These are phyloP conservation scores for Onthophagus taurus DNA, from an alignment of 1,140 invertebrate species.

Conservation along the genomic window DNA sequence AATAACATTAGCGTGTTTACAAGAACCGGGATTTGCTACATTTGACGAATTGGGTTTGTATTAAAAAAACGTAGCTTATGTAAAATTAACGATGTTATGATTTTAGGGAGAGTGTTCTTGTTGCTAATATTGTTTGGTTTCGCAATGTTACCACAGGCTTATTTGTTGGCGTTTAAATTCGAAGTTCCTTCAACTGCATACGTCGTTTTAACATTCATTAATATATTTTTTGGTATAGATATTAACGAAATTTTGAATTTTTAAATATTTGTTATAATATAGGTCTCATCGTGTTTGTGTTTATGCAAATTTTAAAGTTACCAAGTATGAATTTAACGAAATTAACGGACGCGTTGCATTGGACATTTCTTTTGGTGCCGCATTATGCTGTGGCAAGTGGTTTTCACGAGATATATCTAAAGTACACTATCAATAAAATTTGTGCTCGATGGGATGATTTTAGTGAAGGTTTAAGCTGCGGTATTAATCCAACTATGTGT, in stretches of 20 bases:
- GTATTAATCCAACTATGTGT: too few relatives aligned
- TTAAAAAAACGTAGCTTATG: not conserved
- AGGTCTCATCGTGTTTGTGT: conserved; percentile 55
- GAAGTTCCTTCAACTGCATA: conserved; percentile 60
- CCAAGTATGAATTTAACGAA: conserved; percentile 46
- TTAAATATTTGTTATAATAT: conserved; percentile 20
- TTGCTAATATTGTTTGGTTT: conserved; percentile 39
- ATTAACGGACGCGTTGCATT: conserved; percentile 50
- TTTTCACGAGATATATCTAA: too few relatives aligned
- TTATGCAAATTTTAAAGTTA: conserved; percentile 54
- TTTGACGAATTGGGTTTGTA: conserved; percentile 39
- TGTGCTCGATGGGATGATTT: too few relatives aligned
- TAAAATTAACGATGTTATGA: conserved; percentile 8
- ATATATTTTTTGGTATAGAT: conserved; percentile 52
- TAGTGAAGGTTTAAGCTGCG: too few relatives aligned
- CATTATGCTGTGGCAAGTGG: conserved; percentile 54
- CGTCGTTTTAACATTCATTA: conserved; percentile 55
- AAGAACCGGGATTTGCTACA: conserved; percentile 43
- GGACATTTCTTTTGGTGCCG: conserved; percentile 57
- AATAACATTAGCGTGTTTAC: conserved; percentile 43
- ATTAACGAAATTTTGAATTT: too few relatives aligned
- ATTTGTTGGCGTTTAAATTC: conserved; percentile 52
- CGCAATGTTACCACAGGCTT: conserved; percentile 46
- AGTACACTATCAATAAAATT: too few relatives aligned
- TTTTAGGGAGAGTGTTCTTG: conserved; percentile 31